Conservation (phyloP, 2,888 invertebrate species). For the Aphrophora alni region DNA sequence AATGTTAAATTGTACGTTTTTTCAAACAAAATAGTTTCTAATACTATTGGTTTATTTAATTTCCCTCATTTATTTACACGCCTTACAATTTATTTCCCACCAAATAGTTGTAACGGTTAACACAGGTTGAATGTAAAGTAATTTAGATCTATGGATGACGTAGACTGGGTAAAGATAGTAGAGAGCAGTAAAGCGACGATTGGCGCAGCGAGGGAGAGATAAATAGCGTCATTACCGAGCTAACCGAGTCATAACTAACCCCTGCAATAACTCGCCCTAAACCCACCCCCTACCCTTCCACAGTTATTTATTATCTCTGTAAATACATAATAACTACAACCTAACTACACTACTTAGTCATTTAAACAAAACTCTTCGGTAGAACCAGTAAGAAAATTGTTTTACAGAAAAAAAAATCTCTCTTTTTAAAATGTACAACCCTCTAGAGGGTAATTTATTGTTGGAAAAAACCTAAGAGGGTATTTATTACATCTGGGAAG, state of each 20-base stretch:
- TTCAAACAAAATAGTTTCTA: too few species aligned
- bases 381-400: background rate
- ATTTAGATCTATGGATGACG: background rate
- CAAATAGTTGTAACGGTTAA: too few species aligned
- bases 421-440: background rate
- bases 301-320: constrained; percentile 7
- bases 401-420: background rate
- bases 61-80: too few species aligned
- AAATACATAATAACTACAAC: constrained; percentile 35
- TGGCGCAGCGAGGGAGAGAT: background rate
- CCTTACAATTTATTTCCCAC: too few species aligned
- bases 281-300: background rate
- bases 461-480: background rate
- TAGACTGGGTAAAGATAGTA: background rate
- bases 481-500: background rate
- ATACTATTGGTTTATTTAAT: too few species aligned
- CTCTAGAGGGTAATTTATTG: background rate
- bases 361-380: background rate
- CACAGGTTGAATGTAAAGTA: too few species aligned
- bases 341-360: background rate
- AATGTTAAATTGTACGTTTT: too few species aligned
- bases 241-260: constrained; percentile 9
- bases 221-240: background rate
- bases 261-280: background rate
- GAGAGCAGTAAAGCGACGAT: background rate